phyloP scores from a whole-genome alignment of 2,113 vertebrate genomes.

The Hepsetus odoe region DNA sequence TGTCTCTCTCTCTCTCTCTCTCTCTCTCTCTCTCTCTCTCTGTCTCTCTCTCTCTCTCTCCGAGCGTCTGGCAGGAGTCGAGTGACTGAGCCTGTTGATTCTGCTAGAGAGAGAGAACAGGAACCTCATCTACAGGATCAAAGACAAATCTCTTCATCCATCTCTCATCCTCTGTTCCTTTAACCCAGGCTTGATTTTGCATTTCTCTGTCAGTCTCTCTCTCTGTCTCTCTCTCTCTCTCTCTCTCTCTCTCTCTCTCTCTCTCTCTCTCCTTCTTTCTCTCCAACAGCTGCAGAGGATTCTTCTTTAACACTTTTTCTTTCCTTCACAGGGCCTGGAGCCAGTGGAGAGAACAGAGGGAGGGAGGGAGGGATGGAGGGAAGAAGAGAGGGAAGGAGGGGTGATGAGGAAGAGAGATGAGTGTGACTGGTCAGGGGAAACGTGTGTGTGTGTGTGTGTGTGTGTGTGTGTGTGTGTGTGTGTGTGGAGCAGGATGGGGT shows the following conservation, averaged over 20 bases:
- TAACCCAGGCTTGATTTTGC: constrained; percentile 27
- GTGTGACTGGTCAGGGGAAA: constrained; percentile 44
- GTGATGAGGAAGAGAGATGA: constrained; percentile 39
- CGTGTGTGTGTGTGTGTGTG: constrained; percentile 60
- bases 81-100: constrained; percentile 18
- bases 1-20: no score
- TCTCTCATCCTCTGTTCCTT: constrained; percentile 42
- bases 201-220: constrained; percentile 26
- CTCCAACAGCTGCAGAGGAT: constrained; percentile 68
- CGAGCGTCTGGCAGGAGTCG: constrained; percentile 2
- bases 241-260: constrained; percentile 49
- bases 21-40: constrained; percentile 46
- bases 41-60: constrained; percentile 57
- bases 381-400: constrained; percentile 15
- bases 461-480: constrained; percentile 63
- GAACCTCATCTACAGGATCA: constrained; percentile 4
- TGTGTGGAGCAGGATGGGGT: constrained; percentile 61
- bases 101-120: constrained; percentile 16
- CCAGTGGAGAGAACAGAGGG: background rate
- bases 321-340: constrained; percentile 31
- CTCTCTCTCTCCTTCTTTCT: constrained; percentile 55
- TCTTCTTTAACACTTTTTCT: background rate
- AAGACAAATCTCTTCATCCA: constrained; percentile 18
- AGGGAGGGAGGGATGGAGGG: background rate
- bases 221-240: constrained; percentile 36